Evolutionary conservation across 2,113 vertebrate species (phyloP).

Genomic region (Menidia beryllina): DNA sequence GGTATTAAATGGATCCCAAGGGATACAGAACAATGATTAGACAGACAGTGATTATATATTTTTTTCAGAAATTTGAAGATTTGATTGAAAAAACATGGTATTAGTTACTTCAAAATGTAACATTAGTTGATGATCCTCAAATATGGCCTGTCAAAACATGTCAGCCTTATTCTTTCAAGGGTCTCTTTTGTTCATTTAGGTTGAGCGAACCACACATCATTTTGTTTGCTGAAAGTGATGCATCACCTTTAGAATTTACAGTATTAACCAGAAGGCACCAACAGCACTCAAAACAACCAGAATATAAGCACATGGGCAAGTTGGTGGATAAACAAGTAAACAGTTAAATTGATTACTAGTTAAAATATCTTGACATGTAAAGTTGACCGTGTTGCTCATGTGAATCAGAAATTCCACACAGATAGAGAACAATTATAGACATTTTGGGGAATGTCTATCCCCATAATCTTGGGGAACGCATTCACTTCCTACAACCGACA

Average conservation of each 20-base stretch:
- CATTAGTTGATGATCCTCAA: no score
- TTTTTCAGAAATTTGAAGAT: neutral
- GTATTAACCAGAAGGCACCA: neutral
- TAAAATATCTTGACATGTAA: neutral
- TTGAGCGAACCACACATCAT: neutral
- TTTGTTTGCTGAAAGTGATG: neutral
- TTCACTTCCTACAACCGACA: no score
- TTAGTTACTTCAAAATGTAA: neutral
- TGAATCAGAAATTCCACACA: neutral
- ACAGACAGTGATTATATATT: neutral
- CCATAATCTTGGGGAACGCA: no score
- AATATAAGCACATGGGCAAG: no score
- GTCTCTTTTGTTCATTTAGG: no score
- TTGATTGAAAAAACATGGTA: neutral
- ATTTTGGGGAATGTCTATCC: neutral
- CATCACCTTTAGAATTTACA: neutral
- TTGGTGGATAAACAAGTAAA: no score
- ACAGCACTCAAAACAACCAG: neutral
- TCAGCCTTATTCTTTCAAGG: no score
- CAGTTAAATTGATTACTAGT: no score
- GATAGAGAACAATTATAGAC: neutral
- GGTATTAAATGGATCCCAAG: slow-evolving; percentile 16
- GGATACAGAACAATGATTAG: neutral
- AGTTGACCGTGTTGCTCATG: neutral
- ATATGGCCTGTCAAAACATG: no score